Conservation (phyloP, 1,140 invertebrate genomes). For the Delia radicum region DNA sequence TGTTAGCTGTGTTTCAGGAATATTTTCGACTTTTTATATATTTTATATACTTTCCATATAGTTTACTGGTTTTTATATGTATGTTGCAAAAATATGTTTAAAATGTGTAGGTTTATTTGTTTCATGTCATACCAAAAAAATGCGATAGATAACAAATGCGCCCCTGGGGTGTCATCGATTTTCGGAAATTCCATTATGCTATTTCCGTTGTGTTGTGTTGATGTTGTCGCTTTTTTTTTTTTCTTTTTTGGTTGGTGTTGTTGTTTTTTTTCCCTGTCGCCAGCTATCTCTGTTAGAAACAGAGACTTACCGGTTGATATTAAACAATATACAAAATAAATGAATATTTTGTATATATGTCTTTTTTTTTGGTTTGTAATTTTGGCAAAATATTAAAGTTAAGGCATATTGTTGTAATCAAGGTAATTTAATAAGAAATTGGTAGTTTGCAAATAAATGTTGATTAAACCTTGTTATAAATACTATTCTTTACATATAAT, state of each 20-base stretch:
- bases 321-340: too few relatives aligned
- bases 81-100: too few relatives aligned
- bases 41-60: background rate
- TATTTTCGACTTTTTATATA: background rate
- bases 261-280: background rate
- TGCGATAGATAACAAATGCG: conserved; percentile 29
- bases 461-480: too few relatives aligned
- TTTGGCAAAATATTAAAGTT: conserved; percentile 8
- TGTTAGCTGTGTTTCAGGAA: background rate
- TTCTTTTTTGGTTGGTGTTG: background rate
- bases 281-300: background rate
- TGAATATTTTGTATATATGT: too few relatives aligned
- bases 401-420: background rate
- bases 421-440: background rate
- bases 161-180: conserved; percentile 33
- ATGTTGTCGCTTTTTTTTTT: conserved; percentile 10
- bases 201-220: conserved; percentile 13
- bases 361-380: too few relatives aligned
- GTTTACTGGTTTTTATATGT: background rate
- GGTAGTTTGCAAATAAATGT: too few relatives aligned
- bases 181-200: conserved; percentile 31
- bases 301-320: too few relatives aligned
- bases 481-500: too few relatives aligned
- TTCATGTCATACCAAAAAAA: conserved; percentile 7
- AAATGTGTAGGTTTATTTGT: background rate